Evolutionary conservation across 2,888 invertebrate genomes (phyloP).

Genomic region (Philaethria dido): DNA sequence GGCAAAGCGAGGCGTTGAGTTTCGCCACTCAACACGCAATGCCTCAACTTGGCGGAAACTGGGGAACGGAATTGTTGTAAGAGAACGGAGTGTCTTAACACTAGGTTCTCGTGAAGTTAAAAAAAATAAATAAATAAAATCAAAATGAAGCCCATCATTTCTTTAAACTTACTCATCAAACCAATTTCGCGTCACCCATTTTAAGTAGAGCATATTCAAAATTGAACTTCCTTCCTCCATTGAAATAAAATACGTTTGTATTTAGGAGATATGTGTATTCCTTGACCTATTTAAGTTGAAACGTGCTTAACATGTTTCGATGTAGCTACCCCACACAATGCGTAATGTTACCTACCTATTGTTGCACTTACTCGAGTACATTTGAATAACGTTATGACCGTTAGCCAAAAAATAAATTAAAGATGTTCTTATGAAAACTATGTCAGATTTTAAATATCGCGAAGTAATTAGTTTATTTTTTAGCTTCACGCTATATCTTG

Average conservation of each 20-base stretch:
- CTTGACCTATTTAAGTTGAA: conserved; percentile 43
- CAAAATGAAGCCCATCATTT: not conserved
- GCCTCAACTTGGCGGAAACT: no score
- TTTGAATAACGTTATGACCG: conserved; percentile 14
- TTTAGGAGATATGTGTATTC: conserved; percentile 38
- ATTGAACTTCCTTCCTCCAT: conserved; percentile 20
- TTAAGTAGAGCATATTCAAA: conserved; percentile 1
- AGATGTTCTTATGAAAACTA: no score
- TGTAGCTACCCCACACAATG: conserved; percentile 27
- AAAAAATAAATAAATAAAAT: not conserved
- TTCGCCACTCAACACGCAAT: no score
- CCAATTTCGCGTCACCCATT: not conserved
- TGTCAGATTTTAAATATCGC: not conserved
- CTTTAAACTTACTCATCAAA: not conserved
- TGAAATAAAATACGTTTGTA: conserved; percentile 26
- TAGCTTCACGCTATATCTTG: no score
- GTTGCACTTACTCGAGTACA: conserved; percentile 14
- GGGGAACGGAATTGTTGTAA: no score
- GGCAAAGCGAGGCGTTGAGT: no score
- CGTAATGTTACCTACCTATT: conserved; percentile 29
- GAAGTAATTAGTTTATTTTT: not conserved
- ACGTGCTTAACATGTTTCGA: conserved; percentile 14
- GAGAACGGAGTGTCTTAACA: no score
- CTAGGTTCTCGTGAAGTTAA: no score
- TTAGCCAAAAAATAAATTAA: conserved; percentile 6